Evolutionary conservation across 2,797 vertebrate species (phyloP), one percentile per base, ranked within the genome.

Genomic region (Chaunax sp.): DNA sequence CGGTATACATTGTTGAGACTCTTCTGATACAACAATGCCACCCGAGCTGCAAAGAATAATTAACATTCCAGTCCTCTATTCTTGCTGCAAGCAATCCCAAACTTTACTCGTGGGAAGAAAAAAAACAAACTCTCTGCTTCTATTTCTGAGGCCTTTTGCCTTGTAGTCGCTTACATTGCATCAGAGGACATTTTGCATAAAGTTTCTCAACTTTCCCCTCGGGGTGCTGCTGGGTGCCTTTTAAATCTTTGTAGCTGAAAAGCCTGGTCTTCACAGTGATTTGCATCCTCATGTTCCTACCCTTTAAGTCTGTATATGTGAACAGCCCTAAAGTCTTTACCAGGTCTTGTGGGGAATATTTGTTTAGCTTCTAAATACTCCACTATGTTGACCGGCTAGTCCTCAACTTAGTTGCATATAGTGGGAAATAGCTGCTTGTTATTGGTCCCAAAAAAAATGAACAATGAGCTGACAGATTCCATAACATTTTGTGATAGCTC

Each of bases 151-250:
- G 46, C 46, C 44, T 55, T 9, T 50, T 46, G 13, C 35, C 26
- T 52, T 4, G n/a, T 59, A 25, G 30, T 53, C 12, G 6, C 47
- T 40, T 13, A 3, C 23, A 53, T 37, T 64, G 63, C 18, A 4
- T 51, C 44, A 59, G 49, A 72, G 53, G 22, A 63, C 35, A 47
- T n/a, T 73, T 59, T 60, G 44, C 49, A 62, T 57, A 33, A 49
- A 51, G 51, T 54, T 13, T 45, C 22, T 33, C 7, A 51, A 55
- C 38, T 59, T 69, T 38, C 16, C 13, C 19, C 22, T 18, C n/a
- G 16, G 7, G n/a, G 28, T 40, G 51, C 12, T 6, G n/a, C 25
- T 53, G 35, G 30, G 14, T 15, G 33, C 37, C 33, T n/a, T 43
- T 53, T 12, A 33, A 12, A 30, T 52, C 50, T 52, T n/a, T 35